phyloP scores from a whole-genome alignment of 1,140 invertebrate genomes.

The Pseudoatta argentina region DNA sequence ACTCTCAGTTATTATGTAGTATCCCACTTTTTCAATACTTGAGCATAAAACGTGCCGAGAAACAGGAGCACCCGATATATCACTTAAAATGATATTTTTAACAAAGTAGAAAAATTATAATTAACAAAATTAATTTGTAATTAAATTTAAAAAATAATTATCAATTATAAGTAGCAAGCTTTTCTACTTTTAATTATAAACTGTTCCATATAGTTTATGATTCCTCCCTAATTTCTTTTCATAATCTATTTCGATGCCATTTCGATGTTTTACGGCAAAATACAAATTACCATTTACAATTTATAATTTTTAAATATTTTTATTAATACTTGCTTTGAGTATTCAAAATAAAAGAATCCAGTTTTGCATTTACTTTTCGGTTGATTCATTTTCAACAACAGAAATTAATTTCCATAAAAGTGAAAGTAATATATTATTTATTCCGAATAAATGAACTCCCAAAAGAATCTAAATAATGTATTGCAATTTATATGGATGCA shows the following conservation, averaged over 20 bases:
- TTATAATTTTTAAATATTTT: constrained; percentile 4
- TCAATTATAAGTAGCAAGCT: constrained; percentile 11
- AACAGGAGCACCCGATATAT: constrained; percentile 45
- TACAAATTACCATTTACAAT: constrained; percentile 15
- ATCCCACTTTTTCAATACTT: constrained; percentile 1
- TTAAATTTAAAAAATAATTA: background rate
- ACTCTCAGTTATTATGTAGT: constrained; percentile 6
- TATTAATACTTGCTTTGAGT: background rate
- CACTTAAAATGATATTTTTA: constrained; percentile 32
- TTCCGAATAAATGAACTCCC: background rate
- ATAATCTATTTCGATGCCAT: background rate
- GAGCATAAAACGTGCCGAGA: constrained; percentile 52
- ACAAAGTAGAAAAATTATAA: background rate
- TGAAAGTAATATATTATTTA: background rate
- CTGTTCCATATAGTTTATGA: background rate
- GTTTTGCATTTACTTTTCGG: background rate
- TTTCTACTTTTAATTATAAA: background rate
- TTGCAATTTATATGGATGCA: constrained; percentile 22
- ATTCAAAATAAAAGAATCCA: background rate
- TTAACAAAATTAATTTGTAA: constrained; percentile 7
- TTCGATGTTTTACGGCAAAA: constrained; percentile 28
- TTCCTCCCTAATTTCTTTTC: background rate
- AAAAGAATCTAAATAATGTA: constrained; percentile 9
- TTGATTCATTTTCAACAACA: background rate
- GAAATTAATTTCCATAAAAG: background rate